These are phyloP conservation scores for Hormiphora californensis DNA, from an alignment of 37 sponge, comb jelly and placozoan species.

Conservation along the genomic window DNA sequence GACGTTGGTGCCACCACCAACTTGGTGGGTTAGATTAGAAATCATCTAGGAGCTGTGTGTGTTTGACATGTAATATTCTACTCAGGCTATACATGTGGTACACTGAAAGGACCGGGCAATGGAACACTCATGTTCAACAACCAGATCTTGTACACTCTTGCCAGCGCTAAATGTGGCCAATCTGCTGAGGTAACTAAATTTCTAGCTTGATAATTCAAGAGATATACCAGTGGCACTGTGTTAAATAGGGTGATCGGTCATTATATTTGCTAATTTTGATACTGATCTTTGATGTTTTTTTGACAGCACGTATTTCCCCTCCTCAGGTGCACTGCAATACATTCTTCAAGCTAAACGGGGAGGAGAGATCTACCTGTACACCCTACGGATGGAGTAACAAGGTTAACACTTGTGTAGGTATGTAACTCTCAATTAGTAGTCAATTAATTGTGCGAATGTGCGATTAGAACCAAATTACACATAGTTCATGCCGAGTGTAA, in stretches of 20 bases:
- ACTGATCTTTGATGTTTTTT: no score
- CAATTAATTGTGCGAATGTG: neutral
- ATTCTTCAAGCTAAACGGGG: neutral
- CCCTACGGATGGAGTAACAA: slow-evolving; percentile 52
- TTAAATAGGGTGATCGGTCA: neutral
- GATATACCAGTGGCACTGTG: neutral
- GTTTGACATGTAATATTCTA: no score
- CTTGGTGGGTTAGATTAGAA: no score
- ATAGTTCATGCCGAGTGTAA: neutral
- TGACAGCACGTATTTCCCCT: neutral
- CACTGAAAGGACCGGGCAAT: slow-evolving; percentile 14
- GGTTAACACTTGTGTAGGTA: neutral
- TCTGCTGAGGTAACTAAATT: neutral
- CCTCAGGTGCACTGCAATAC: slow-evolving; percentile 41
- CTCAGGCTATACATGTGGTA: slow-evolving; percentile 41
- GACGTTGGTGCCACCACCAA: no score
- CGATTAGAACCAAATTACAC: neutral
- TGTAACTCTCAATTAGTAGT: neutral
- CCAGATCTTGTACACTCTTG: neutral
- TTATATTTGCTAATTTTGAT: neutral
- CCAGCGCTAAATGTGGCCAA: slow-evolving; percentile 10
- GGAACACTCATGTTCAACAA: slow-evolving; percentile 30
- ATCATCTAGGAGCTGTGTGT: no score
- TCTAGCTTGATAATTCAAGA: no score
- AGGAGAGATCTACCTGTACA: neutral